phyloP scores from a whole-genome alignment of 2,113 vertebrate genomes.

The Azemiops feae region DNA sequence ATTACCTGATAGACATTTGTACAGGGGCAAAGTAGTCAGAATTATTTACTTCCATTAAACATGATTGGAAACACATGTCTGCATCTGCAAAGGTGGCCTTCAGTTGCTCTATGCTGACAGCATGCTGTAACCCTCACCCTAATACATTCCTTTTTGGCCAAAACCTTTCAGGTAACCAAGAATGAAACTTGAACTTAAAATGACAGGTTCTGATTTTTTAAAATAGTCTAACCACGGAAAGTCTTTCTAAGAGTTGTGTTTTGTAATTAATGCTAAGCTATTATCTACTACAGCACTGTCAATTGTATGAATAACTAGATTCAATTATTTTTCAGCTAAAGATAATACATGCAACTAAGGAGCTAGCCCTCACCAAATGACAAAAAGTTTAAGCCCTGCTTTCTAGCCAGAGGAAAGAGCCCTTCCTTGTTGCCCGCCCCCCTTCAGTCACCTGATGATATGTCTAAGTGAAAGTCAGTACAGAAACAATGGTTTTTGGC shows the following conservation, averaged over 20 bases:
- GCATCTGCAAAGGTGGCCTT: neutral
- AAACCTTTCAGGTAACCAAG: neutral
- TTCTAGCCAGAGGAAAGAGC: neutral
- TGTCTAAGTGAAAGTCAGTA: neutral
- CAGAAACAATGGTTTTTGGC: neutral
- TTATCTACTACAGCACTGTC: neutral
- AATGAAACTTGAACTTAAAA: neutral
- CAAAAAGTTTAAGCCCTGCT: neutral
- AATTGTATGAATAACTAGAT: neutral
- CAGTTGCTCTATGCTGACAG: neutral
- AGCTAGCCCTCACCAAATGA: neutral
- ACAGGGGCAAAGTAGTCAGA: neutral
- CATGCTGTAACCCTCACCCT: neutral
- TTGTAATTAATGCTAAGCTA: neutral
- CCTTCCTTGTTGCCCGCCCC: neutral
- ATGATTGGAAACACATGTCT: neutral
- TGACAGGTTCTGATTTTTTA: neutral
- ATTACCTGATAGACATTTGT: neutral
- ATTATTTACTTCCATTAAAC: neutral
- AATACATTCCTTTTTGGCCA: neutral
- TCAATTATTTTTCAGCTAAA: neutral
- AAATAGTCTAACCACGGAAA: neutral
- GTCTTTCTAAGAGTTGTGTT: neutral
- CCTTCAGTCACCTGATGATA: neutral
- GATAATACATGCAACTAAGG: neutral